These are phyloP conservation scores for Phaetusa simplex DNA, from an alignment of 2,113 vertebrate species.

Conservation along the genomic window DNA sequence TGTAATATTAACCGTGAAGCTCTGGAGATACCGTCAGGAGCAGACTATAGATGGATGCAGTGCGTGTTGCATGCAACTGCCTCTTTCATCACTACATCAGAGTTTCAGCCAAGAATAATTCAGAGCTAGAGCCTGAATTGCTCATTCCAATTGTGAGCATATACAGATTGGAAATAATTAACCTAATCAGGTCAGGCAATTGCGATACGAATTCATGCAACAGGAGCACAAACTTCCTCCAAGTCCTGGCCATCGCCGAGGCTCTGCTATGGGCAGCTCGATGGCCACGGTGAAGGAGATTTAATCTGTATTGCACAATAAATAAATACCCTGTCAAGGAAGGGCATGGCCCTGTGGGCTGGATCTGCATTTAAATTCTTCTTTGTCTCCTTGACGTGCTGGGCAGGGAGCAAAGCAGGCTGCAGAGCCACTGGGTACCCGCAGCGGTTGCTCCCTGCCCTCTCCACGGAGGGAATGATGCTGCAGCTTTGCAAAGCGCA, in stretches of 20 bases:
- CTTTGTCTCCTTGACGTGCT: background rate
- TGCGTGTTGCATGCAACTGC: background rate
- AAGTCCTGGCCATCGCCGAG: background rate
- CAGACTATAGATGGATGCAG: background rate
- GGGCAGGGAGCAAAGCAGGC: background rate
- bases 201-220: background rate
- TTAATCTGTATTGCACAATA: background rate
- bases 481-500: background rate
- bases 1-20: background rate
- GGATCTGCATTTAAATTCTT: background rate
- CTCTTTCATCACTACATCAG: background rate
- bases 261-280: background rate
- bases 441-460: background rate
- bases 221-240: background rate
- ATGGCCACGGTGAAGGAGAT: background rate
- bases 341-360: background rate
- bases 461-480: accelerated
- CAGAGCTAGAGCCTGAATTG: background rate
- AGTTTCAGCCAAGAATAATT: background rate
- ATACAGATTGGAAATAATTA: background rate
- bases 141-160: background rate
- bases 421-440: background rate
- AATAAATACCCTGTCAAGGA: background rate
- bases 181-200: background rate
- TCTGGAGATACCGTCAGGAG: background rate